Percentiles rank a stretch among this genome's conserved stretches.
These are phyloP conservation scores for Centrocercus urophasianus DNA, from an alignment of 2,113 vertebrate species.

Conservation along the genomic window DNA sequence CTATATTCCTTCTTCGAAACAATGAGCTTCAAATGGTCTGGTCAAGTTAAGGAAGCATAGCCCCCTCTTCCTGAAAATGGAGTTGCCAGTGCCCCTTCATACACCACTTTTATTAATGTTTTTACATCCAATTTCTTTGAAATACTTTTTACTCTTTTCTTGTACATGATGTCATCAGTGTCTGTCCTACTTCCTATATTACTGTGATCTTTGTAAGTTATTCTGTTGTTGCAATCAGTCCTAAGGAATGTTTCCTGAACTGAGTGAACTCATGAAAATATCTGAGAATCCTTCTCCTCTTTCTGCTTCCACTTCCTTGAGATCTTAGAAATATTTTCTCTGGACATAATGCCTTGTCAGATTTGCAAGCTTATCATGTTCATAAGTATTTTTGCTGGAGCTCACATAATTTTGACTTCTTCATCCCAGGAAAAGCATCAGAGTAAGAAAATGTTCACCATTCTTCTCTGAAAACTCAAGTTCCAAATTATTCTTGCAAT, in stretches of 20 bases:
- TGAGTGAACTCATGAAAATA: slow-evolving; percentile 70
- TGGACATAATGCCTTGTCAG: slow-evolving; percentile 41
- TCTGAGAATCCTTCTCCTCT: slow-evolving; percentile 55
- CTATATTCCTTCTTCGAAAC: background rate
- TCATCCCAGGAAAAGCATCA: background rate
- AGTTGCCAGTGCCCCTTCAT: background rate
- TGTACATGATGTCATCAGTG: slow-evolving; percentile 37
- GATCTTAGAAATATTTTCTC: slow-evolving; percentile 68
- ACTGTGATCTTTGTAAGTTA: slow-evolving; percentile 49
- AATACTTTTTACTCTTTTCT: slow-evolving; percentile 42
- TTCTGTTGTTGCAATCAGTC: slow-evolving; percentile 43
- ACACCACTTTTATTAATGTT: slow-evolving; percentile 48
- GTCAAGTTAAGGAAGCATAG: slow-evolving; percentile 47
- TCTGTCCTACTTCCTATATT: slow-evolving; percentile 6
- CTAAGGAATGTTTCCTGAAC: slow-evolving; percentile 54
- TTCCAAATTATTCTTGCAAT: slow-evolving; percentile 2
- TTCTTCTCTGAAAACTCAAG: slow-evolving; percentile 37
- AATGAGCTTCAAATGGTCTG: slow-evolving; percentile 35
- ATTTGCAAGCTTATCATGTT: slow-evolving; percentile 39
- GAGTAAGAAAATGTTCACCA: background rate
- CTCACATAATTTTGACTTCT: background rate
- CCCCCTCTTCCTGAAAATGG: slow-evolving; percentile 4
- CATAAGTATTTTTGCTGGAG: slow-evolving; percentile 48
- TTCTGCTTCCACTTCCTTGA: slow-evolving; percentile 68
- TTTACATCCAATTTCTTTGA: slow-evolving; percentile 40